Conservation (phyloP, 1,140 invertebrate species). For the Platyura marginata region DNA sequence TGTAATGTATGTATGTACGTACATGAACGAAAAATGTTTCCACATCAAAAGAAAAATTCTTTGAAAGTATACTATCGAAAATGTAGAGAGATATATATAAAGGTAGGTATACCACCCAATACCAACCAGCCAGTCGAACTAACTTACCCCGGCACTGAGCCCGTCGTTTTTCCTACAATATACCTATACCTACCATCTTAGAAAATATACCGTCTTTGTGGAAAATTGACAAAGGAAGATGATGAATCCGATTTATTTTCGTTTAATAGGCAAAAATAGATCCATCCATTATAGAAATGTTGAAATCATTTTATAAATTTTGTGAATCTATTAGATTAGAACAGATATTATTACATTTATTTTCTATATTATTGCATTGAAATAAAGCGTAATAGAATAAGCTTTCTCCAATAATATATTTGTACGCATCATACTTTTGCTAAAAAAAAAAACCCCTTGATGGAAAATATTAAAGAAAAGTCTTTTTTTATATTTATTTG, state of each 20-base stretch:
- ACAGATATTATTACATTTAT: neutral
- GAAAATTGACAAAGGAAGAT: neutral
- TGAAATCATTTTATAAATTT: neutral
- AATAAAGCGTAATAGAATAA: no score
- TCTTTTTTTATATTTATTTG: no score
- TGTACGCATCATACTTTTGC: no score
- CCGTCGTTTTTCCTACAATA: no score
- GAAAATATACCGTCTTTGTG: neutral
- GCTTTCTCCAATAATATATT: no score
- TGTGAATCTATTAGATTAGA: neutral
- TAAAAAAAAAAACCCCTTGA: no score
- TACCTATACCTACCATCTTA: neutral
- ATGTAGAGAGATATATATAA: neutral
- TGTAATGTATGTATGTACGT: no score
- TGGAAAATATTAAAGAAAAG: no score
- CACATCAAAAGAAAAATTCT: neutral
- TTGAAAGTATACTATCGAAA: neutral
- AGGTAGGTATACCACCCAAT: neutral
- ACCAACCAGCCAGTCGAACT: neutral
- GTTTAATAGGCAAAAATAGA: neutral
- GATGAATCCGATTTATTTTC: neutral
- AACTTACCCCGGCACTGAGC: no score
- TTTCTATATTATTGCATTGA: neutral
- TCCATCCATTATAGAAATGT: neutral
- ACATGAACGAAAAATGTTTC: neutral